Evolutionary conservation across 1,140 invertebrate genomes (phyloP), one percentile per base, ranked within the genome.

Genomic region (Scylla paramamosain): DNA sequence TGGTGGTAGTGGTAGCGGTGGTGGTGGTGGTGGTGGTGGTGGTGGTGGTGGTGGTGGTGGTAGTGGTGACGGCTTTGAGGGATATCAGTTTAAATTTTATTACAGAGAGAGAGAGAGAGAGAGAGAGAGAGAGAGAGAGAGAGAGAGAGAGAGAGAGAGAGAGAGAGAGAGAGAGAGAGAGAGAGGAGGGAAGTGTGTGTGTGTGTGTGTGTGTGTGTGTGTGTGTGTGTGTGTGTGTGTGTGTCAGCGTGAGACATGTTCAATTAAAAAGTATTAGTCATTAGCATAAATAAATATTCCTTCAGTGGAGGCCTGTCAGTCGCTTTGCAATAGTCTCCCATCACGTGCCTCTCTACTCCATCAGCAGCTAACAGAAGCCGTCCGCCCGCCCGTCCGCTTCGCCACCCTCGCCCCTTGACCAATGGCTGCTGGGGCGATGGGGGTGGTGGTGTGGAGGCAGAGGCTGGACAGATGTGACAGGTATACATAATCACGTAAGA

Each of bases 41-140:
- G 39, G 39, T n/a, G n/a, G n/a, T 8, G 67, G 25, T 25, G 67
- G 67, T 39, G 39, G 52, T 12, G 52, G 52, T 59, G 52, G 52
- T 39, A 6, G 39, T 39, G 39, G 39, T n/a, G n/a, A 77, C 25
- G 67, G 25, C 16, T n/a, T 25, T 77, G 6, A 77, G 67, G 2
- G 8, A n/a, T 77, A 77, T 77, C 0, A n/a, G 20, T 77, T 77
- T n/a, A 77, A n/a, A 77, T 77, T 25, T 77, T 77, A 77, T 77
- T 77, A 77, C 0, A n/a, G 67, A 77, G 67, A 77, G 67, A 77
- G 67, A 77, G 67, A 77, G 67, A 77, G 67, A 77, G 67, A n/a
- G 59, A 67, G 59, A 67, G 59, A 67, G 59, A 67, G 59, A 67
- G 59, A 67, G 59, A 67, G 59, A 67, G 59, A 67, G 59, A 67